Conservation (phyloP, 1,140 invertebrate genomes). For the Drosophila leontia region DNA sequence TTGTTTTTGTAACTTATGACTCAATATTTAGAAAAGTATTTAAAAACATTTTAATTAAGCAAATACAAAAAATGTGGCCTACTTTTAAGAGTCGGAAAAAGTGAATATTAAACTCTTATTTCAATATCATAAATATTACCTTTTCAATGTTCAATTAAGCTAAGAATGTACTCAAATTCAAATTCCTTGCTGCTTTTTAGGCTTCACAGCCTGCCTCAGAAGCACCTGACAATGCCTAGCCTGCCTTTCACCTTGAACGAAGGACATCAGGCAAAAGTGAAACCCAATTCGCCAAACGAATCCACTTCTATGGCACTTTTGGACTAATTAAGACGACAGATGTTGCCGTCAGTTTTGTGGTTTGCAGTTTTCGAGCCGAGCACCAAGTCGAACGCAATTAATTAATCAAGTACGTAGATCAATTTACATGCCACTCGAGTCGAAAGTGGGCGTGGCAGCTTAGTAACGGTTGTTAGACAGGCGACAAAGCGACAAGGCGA, state of each 20-base stretch:
- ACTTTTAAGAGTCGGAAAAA: not conserved
- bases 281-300: constrained; percentile 10
- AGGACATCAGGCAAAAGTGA: constrained; percentile 11
- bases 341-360: constrained; percentile 38
- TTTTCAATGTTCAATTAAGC: not conserved
- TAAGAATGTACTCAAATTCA: not conserved
- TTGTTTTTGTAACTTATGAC: not conserved
- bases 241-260: constrained; percentile 37
- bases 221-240: not conserved
- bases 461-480: constrained; percentile 45
- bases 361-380: constrained; percentile 28
- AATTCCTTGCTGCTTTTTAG: not conserved
- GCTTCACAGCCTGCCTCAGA: no score
- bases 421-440: constrained; percentile 51
- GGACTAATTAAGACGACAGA: constrained; percentile 52
- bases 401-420: constrained; percentile 61
- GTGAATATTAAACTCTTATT: not conserved
- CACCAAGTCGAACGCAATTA: constrained; percentile 50
- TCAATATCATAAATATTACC: not conserved
- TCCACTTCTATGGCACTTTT: constrained; percentile 21
- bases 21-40: not conserved
- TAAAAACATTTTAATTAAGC: not conserved
- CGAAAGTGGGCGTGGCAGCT: constrained; percentile 37
- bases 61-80: not conserved
- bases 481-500: constrained; percentile 7